These are phyloP conservation scores for Notamacropus eugenii DNA, from an alignment of 2,797 vertebrate species.

Conservation along the genomic window DNA sequence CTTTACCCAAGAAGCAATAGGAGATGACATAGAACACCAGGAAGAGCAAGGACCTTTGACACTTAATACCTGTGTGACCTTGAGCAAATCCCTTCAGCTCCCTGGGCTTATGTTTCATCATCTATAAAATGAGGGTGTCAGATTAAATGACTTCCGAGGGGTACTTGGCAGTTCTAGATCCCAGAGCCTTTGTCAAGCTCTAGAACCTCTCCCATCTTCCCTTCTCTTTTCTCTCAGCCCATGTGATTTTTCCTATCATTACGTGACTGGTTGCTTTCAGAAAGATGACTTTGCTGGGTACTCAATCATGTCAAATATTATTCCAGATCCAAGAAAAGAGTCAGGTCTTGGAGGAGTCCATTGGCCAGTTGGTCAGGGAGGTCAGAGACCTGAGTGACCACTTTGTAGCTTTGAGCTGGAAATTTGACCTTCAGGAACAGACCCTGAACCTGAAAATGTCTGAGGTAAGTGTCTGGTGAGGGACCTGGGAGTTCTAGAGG, in stretches of 20 bases:
- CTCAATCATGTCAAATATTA: not conserved
- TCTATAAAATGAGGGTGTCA: not conserved
- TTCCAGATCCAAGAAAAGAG: constrained; percentile 68
- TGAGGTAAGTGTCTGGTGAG: not conserved
- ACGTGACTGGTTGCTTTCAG: not conserved
- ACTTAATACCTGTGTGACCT: not conserved
- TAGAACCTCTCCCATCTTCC: not conserved
- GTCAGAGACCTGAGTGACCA: constrained; percentile 65
- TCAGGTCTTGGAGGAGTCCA: constrained; percentile 56
- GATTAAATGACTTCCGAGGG: not conserved
- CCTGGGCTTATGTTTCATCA: not conserved
- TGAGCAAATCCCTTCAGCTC: not conserved
- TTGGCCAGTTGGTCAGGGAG: constrained; percentile 57
- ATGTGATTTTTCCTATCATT: not conserved
- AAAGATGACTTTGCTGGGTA: not conserved
- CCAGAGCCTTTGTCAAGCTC: not conserved
- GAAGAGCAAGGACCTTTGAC: not conserved
- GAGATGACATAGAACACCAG: not conserved
- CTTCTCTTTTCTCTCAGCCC: not conserved
- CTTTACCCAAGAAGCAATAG: not conserved
- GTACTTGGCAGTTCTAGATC: not conserved
- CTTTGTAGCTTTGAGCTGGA: constrained; percentile 68
- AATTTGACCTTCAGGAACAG: constrained; percentile 67
- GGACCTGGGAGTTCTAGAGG: not conserved
- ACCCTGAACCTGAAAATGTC: constrained; percentile 50